Evolutionary conservation across 1,140 invertebrate species (phyloP).

Genomic region (Helicoverpa armigera): DNA sequence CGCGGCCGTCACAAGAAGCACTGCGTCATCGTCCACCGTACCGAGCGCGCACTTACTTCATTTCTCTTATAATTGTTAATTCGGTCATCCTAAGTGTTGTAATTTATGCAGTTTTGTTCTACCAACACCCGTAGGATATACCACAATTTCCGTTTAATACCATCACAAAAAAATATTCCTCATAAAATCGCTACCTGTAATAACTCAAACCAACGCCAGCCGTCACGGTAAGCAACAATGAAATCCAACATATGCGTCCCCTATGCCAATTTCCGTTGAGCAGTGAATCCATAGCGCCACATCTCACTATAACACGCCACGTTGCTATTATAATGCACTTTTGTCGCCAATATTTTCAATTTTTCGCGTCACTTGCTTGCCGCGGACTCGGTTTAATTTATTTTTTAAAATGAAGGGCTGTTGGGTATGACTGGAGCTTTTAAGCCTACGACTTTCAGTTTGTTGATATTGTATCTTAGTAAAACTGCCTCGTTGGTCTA

Average conservation of each 20-base stretch:
- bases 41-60: too few species aligned
- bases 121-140: too few species aligned
- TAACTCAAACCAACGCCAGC: neutral
- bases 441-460: neutral
- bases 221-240: slow-evolving; percentile 46
- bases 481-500: too few species aligned
- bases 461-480: too few species aligned
- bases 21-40: too few species aligned
- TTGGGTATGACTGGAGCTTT: too few species aligned
- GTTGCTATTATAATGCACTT: slow-evolving; percentile 38
- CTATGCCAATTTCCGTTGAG: slow-evolving; percentile 51
- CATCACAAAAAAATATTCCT: too few species aligned
- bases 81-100: too few species aligned
- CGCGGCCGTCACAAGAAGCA: too few species aligned
- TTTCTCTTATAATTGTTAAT: too few species aligned
- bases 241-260: slow-evolving; percentile 40
- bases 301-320: slow-evolving; percentile 26
- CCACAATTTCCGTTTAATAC: too few species aligned
- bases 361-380: neutral
- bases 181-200: neutral
- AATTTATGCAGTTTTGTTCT: too few species aligned
- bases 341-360: slow-evolving; percentile 32
- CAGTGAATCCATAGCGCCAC: slow-evolving; percentile 37
- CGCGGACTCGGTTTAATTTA: neutral
- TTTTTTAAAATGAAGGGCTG: neutral